A percentile compares a stretch with the other conserved stretches of the same genome.
Conservation (phyloP, 2,797 vertebrate genomes). For the Chanos chanos region DNA sequence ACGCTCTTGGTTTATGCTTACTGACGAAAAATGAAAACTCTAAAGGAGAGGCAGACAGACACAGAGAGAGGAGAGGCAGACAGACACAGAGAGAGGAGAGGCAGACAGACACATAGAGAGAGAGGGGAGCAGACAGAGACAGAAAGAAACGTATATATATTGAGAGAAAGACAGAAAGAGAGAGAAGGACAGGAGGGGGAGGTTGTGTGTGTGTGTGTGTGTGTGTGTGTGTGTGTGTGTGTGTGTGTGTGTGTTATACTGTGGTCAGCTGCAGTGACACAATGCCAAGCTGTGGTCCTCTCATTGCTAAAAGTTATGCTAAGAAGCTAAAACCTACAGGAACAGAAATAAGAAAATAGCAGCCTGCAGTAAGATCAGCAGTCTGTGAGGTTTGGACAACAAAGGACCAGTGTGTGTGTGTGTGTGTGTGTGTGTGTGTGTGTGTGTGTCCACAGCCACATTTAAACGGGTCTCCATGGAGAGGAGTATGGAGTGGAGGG, state of each 20-base stretch:
- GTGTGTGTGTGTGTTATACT: conserved; percentile 27
- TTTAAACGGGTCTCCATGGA: conserved; percentile 57
- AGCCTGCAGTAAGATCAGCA: too few relatives aligned
- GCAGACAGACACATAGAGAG: background rate
- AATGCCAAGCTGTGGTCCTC: conserved; percentile 9
- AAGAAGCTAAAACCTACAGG: background rate
- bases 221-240: conserved; percentile 26
- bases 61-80: background rate
- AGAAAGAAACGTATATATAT: conserved; percentile 10
- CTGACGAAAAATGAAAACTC: background rate
- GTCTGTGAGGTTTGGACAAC: too few relatives aligned
- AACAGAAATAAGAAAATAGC: too few relatives aligned
- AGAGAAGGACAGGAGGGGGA: background rate
- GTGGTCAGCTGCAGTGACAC: conserved; percentile 27
- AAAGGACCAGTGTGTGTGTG: conserved; percentile 61
- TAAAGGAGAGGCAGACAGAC: too few relatives aligned
- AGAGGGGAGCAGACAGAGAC: background rate
- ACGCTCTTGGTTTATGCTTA: conserved; percentile 38
- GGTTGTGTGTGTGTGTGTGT: conserved; percentile 27
- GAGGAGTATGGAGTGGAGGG: conserved; percentile 57
- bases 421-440: background rate
- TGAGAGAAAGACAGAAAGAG: background rate
- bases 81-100: background rate
- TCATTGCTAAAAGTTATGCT: conserved; percentile 13
- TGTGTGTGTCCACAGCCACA: conserved; percentile 54